A percentile compares a stretch with the other conserved stretches of the same genome.
Conservation (phyloP, 2,888 invertebrate genomes). For the Catocala sponsa region DNA sequence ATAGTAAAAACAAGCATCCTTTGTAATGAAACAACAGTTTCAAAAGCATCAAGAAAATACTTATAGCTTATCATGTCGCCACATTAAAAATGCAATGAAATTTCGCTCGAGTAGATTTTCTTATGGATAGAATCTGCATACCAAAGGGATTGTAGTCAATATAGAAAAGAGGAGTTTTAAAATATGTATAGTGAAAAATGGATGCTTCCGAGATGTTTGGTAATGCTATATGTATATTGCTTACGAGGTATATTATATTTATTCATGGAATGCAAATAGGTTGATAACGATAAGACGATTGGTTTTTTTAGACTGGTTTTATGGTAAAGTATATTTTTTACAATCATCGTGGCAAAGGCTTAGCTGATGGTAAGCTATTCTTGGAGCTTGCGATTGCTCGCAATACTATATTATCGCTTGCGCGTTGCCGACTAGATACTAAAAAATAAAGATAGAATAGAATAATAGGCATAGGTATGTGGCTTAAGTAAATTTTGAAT, state of each 20-base stretch:
- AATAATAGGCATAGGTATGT: too few relatives aligned
- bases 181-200: conserved; percentile 45
- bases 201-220: conserved; percentile 20
- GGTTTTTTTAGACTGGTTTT: too few relatives aligned
- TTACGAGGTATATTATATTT: neutral
- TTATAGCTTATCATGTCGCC: conserved; percentile 9
- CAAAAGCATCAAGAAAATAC: neutral
- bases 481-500: too few relatives aligned
- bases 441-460: too few relatives aligned
- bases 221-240: conserved; percentile 16
- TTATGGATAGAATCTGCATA: conserved; percentile 42
- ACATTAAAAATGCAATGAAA: conserved; percentile 51
- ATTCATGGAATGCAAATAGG: conserved; percentile 3
- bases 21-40: neutral
- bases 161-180: conserved; percentile 30
- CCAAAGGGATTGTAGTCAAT: conserved; percentile 37
- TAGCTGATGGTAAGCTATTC: too few relatives aligned
- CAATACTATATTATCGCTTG: too few relatives aligned
- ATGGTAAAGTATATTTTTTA: too few relatives aligned
- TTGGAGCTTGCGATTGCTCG: too few relatives aligned
- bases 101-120: conserved; percentile 38
- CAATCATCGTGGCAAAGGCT: too few relatives aligned
- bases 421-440: too few relatives aligned
- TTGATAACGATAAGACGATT: neutral
- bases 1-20: too few relatives aligned